Conservation (phyloP, 2,113 vertebrate genomes). For the Pseudolaguvia tuberculata region DNA sequence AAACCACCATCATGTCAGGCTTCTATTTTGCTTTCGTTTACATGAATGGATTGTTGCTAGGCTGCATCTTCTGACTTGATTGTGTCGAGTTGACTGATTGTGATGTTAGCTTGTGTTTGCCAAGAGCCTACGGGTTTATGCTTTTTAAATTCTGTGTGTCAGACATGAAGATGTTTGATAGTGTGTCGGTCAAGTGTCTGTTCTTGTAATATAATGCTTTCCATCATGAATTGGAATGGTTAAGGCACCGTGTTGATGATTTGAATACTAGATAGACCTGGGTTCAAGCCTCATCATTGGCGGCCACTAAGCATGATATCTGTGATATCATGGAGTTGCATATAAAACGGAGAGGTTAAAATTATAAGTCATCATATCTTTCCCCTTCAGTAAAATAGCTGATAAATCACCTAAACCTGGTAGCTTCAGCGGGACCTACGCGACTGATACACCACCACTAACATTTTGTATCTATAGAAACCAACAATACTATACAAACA, state of each 20-base stretch:
- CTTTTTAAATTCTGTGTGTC: not conserved
- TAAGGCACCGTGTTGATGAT: not conserved
- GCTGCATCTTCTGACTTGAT: constrained; percentile 37
- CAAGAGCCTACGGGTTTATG: not conserved
- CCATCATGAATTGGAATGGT: not conserved
- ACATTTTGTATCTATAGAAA: too few species aligned
- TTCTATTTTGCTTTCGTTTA: constrained; percentile 22
- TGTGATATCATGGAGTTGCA: too few species aligned
- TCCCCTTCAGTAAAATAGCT: too few species aligned
- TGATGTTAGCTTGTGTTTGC: not conserved
- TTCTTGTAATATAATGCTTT: not conserved
- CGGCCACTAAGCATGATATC: too few species aligned
- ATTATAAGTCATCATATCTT: too few species aligned
- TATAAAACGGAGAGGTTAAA: too few species aligned
- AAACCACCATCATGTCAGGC: constrained; percentile 42
- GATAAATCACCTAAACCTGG: too few species aligned
- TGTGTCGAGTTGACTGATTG: constrained; percentile 29
- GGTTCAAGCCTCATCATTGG: too few species aligned
- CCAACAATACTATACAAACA: too few species aligned
- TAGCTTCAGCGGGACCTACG: too few species aligned
- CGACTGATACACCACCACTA: too few species aligned
- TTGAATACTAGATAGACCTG: too few species aligned
- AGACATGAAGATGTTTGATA: not conserved
- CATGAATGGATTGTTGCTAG: constrained; percentile 43
- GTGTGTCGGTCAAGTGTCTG: not conserved